Evolutionary conservation across 30 jellyfish, hydroid and myxozoan species (phyloP).

Genomic region (Aurelia coerulea): DNA sequence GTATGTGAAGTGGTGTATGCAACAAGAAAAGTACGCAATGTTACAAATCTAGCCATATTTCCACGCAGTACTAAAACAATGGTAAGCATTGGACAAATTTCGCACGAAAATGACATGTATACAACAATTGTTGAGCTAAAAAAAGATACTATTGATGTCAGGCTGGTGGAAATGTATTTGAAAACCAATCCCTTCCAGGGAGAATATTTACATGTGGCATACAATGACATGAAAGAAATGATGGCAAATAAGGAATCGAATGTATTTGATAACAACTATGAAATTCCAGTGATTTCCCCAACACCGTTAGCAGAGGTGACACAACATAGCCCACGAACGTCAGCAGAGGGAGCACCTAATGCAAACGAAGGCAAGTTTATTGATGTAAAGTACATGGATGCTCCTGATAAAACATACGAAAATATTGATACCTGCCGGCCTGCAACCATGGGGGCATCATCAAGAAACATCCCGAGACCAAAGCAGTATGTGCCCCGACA

Average conservation of each 20-base stretch:
- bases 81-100: conserved; percentile 8
- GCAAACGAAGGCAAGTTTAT: no score
- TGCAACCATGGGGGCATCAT: no score
- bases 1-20: conserved; percentile 17
- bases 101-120: neutral
- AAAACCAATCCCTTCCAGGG: conserved; percentile 3
- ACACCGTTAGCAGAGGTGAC: no score
- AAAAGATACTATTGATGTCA: conserved; percentile 4
- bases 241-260: neutral
- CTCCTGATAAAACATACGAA: no score
- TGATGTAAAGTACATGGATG: no score
- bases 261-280: neutral
- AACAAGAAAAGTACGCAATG: neutral
- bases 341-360: no score
- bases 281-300: no score
- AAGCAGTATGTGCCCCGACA: no score
- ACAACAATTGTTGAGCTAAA: neutral
- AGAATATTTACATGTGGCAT: no score
- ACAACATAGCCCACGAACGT: no score
- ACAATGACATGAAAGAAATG: neutral
- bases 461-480: no score
- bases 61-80: neutral
- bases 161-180: neutral
- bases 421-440: no score
- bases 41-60: neutral